Percentiles rank a stretch among this genome's conserved stretches.
phyloP scores from a whole-genome alignment of 2,113 vertebrate species.

The Amblyornis subalaris region DNA sequence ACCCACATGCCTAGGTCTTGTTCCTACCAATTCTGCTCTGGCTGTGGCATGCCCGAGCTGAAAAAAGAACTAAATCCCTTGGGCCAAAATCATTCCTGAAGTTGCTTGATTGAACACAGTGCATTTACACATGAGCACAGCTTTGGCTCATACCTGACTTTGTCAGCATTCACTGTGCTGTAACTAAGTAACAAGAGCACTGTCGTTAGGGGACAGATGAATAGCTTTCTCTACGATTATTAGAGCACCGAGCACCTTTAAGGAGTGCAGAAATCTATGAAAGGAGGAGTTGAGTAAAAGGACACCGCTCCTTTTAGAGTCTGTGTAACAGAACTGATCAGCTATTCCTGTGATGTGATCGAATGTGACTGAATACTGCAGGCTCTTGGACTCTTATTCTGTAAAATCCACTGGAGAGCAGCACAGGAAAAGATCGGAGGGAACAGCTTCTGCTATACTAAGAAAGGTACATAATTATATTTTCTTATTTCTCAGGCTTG shows the following conservation, averaged over 20 bases:
- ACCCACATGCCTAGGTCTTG: neutral
- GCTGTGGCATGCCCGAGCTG: slow-evolving; percentile 14
- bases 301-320: slow-evolving; percentile 43
- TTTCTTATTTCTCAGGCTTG: neutral
- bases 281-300: slow-evolving; percentile 36
- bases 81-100: slow-evolving; percentile 36
- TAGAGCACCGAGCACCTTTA: slow-evolving; percentile 50
- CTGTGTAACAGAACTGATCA: slow-evolving; percentile 29
- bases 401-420: slow-evolving; percentile 42
- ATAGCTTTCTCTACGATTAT: slow-evolving; percentile 14
- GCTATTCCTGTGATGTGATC: slow-evolving; percentile 58
- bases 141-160: slow-evolving; percentile 43
- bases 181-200: slow-evolving; percentile 55
- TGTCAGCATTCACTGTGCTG: slow-evolving; percentile 37
- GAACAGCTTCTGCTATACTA: neutral
- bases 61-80: slow-evolving; percentile 20
- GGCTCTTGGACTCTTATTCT: slow-evolving; percentile 42
- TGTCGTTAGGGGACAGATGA: slow-evolving; percentile 4
- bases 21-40: neutral
- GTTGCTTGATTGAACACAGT: neutral
- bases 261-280: slow-evolving; percentile 16
- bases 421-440: slow-evolving; percentile 18
- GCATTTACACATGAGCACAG: neutral
- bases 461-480: slow-evolving; percentile 59
- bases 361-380: slow-evolving; percentile 45